These are phyloP conservation scores for Cyaniris semiargus DNA, from an alignment of 2,888 invertebrate species.

Conservation along the genomic window DNA sequence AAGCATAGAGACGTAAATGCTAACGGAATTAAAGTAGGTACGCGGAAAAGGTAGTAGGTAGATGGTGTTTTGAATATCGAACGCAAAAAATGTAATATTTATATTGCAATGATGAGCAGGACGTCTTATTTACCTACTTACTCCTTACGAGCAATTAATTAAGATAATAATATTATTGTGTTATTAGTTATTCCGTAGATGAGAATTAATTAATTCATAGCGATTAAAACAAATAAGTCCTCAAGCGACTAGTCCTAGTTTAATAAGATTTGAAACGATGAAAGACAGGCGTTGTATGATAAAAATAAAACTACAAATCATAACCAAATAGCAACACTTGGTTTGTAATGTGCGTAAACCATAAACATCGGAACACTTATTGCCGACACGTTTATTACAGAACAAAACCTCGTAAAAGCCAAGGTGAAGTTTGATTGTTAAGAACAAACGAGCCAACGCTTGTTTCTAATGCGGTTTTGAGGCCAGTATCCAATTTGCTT, in stretches of 20 bases:
- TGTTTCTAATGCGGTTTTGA: constrained; percentile 62
- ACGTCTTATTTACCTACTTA: too few species aligned
- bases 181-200: too few species aligned
- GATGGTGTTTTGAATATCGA: too few species aligned
- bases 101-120: not conserved
- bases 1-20: not conserved
- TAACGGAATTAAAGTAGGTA: not conserved
- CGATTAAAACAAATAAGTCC: too few species aligned
- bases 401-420: constrained; percentile 64
- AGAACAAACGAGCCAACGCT: constrained; percentile 47
- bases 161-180: too few species aligned
- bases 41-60: not conserved
- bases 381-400: constrained; percentile 66
- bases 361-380: constrained; percentile 58
- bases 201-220: too few species aligned
- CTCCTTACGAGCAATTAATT: too few species aligned
- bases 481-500: constrained; percentile 61
- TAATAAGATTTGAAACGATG: not conserved
- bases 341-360: constrained; percentile 48
- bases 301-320: not conserved
- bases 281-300: not conserved
- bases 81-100: not conserved
- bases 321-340: constrained; percentile 13
- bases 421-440: constrained; percentile 73
- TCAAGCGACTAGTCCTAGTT: not conserved